Evolutionary conservation across 2,888 invertebrate genomes (phyloP).

Genomic region (Eudemis profundana): DNA sequence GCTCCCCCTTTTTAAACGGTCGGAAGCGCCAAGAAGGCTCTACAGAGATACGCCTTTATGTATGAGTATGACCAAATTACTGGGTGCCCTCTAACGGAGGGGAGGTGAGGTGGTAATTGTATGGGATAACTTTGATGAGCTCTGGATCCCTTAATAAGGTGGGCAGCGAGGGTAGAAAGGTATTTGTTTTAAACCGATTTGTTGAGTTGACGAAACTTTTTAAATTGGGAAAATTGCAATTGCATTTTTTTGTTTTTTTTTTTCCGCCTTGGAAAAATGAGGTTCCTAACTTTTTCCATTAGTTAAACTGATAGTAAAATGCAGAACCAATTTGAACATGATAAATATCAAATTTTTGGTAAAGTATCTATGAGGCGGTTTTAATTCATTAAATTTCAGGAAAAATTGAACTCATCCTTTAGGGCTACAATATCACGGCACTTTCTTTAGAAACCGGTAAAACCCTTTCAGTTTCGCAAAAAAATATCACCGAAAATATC

Average conservation of each 20-base stretch:
- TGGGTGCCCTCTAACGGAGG: conserved; percentile 60
- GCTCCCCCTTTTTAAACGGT: neutral
- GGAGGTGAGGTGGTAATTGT: conserved; percentile 82
- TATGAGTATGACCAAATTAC: conserved; percentile 37
- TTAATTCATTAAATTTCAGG: too few species aligned
- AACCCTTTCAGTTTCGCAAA: conserved; percentile 1
- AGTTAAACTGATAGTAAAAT: too few species aligned
- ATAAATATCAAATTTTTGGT: too few species aligned
- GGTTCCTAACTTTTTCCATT: too few species aligned
- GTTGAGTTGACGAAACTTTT: conserved; percentile 12
- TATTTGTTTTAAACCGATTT: conserved; percentile 30
- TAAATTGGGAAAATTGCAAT: conserved; percentile 1
- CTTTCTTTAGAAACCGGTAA: neutral
- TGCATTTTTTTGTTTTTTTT: neutral
- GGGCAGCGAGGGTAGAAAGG: conserved; percentile 6
- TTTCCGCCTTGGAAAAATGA: too few species aligned
- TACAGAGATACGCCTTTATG: conserved; percentile 1
- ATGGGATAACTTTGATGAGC: conserved; percentile 83
- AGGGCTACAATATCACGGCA: neutral
- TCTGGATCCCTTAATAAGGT: conserved; percentile 67
- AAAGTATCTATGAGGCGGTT: too few species aligned
- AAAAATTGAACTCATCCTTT: neutral
- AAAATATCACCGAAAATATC: conserved; percentile 36
- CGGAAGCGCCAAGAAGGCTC: neutral
- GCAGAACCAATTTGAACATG: too few species aligned